Evolutionary conservation across 2,888 invertebrate genomes (phyloP).

Genomic region (Cheilosia pagana): DNA sequence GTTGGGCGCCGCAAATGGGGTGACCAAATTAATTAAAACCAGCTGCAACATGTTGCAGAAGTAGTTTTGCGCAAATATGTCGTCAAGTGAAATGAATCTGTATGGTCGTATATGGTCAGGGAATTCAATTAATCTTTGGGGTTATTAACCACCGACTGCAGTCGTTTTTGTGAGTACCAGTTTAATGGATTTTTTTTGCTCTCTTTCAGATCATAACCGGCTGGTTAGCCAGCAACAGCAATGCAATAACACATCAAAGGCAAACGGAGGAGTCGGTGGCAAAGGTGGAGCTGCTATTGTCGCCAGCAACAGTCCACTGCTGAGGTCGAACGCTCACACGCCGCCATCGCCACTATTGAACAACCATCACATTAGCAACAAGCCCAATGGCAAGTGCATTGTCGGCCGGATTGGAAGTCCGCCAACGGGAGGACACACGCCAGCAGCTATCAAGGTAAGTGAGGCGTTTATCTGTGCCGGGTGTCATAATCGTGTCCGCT

Average conservation of each 20-base stretch:
- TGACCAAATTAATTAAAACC: slow-evolving; percentile 20
- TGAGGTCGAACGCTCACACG: slow-evolving; percentile 58
- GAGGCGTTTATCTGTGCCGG: slow-evolving; percentile 3
- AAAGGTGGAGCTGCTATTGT: slow-evolving; percentile 49
- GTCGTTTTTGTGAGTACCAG: slow-evolving; percentile 17
- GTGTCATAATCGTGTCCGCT: slow-evolving; percentile 11
- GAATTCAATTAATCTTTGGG: slow-evolving; percentile 44
- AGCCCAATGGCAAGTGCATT: slow-evolving; percentile 71
- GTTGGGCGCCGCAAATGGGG: slow-evolving; percentile 7
- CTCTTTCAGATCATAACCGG: slow-evolving; percentile 77
- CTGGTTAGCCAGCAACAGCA: slow-evolving; percentile 75
- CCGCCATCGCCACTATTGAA: slow-evolving; percentile 63
- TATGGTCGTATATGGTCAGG: slow-evolving; percentile 50
- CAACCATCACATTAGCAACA: slow-evolving; percentile 66
- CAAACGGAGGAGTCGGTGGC: slow-evolving; percentile 54
- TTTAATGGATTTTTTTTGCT: slow-evolving; percentile 47
- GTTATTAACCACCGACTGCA: slow-evolving; percentile 53
- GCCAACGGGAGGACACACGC: slow-evolving; percentile 60
- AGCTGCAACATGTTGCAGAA: slow-evolving; percentile 60
- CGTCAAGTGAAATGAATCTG: slow-evolving; percentile 38
- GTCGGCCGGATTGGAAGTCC: slow-evolving; percentile 67
- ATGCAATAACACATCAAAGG: slow-evolving; percentile 59
- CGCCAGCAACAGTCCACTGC: slow-evolving; percentile 61
- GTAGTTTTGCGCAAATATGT: slow-evolving; percentile 40
- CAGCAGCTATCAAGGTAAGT: slow-evolving; percentile 65